A percentile compares a stretch with the other conserved stretches of the same genome.
Evolutionary conservation across 1,140 invertebrate genomes (phyloP).

Genomic region (Micrasema longulum): DNA sequence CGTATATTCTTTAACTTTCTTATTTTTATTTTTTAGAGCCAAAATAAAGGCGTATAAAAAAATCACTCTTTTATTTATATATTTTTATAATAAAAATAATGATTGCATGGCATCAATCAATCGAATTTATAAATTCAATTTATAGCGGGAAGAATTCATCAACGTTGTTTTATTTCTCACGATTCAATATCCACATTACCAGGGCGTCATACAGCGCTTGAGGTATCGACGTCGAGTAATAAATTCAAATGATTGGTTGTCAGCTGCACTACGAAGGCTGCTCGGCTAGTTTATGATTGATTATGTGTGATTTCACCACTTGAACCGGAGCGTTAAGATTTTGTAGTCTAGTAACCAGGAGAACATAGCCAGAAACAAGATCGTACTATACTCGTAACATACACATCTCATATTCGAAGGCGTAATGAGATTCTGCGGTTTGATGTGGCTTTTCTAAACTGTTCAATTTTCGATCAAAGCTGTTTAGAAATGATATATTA

Average conservation of each 20-base stretch:
- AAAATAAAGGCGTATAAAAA: too few relatives aligned
- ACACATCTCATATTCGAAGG: too few relatives aligned
- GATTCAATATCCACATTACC: constrained; percentile 18
- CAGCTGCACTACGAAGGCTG: constrained; percentile 31
- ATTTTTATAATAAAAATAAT: too few relatives aligned
- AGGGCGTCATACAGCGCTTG: constrained; percentile 26
- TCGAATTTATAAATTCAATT: too few relatives aligned
- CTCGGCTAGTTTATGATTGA: constrained; percentile 34
- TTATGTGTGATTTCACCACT: constrained; percentile 34
- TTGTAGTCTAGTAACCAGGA: constrained; percentile 16
- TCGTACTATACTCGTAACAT: constrained; percentile 16
- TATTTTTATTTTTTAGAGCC: too few relatives aligned
- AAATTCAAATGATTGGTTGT: constrained; percentile 42
- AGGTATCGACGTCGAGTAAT: constrained; percentile 31
- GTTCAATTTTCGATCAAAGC: constrained; percentile 3
- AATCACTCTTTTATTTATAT: too few relatives aligned
- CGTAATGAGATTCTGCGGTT: constrained; percentile 28
- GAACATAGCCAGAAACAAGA: background rate
- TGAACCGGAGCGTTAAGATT: constrained; percentile 8
- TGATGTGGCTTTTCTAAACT: constrained; percentile 23
- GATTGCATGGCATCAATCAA: too few relatives aligned
- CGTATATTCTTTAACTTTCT: too few relatives aligned
- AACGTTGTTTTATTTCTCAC: constrained; percentile 34
- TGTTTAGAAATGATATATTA: too few relatives aligned
- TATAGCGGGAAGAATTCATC: constrained; percentile 18